Evolutionary conservation across 2,797 vertebrate species (phyloP).

Genomic region (Corythornis leucogaster): DNA sequence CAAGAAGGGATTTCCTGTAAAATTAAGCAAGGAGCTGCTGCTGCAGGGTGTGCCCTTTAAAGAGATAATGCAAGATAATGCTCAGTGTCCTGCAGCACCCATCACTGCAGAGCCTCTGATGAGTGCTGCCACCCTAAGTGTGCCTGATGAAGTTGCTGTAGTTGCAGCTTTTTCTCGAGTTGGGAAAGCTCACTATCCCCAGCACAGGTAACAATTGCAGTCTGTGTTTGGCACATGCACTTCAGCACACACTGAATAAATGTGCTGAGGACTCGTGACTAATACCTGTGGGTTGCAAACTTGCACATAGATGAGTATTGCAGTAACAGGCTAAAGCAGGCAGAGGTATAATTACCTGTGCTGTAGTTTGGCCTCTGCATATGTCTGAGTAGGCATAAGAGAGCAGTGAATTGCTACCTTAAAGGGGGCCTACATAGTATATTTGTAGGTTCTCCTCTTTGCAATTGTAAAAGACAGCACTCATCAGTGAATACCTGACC

Average conservation of each 20-base stretch:
- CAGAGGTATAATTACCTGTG: not conserved
- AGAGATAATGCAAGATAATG: not conserved
- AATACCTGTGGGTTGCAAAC: not conserved
- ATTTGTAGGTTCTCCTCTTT: not conserved
- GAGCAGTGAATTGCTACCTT: not conserved
- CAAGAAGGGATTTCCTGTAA: constrained; percentile 11
- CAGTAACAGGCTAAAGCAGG: not conserved
- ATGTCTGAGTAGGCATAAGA: not conserved
- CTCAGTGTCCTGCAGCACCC: not conserved
- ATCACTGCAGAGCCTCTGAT: not conserved
- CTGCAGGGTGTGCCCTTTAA: not conserved
- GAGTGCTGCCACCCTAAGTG: not conserved
- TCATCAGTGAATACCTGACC: not conserved
- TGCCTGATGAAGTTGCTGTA: not conserved
- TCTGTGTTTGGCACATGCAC: rapidly evolving
- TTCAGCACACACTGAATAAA: not conserved
- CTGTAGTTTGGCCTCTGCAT: not conserved
- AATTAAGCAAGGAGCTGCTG: not conserved
- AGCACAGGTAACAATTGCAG: not conserved
- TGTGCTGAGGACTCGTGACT: not conserved
- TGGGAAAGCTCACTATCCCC: not conserved
- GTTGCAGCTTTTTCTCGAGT: not conserved
- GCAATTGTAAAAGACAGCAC: not conserved
- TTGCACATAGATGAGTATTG: not conserved
- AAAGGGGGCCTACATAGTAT: not conserved